phyloP scores from a whole-genome alignment of 2,797 vertebrate genomes.

The Enteromius argenteus region DNA sequence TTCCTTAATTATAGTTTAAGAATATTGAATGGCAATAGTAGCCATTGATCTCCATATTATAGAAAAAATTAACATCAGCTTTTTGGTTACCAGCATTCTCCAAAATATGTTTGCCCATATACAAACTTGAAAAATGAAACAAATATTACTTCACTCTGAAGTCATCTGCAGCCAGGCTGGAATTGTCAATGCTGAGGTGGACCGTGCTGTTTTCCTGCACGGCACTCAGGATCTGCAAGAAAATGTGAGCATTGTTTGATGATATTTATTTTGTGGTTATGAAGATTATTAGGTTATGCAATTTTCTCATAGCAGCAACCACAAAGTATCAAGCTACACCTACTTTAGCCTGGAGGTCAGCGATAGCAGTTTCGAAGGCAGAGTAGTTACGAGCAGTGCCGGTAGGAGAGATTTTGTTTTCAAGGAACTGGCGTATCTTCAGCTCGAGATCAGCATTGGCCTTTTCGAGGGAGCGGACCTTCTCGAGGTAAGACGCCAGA shows the following conservation, averaged over 20 bases:
- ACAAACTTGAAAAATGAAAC: not conserved
- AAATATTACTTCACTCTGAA: slow-evolving; percentile 78
- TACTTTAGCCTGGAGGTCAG: slow-evolving; percentile 84
- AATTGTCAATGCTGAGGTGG: slow-evolving; percentile 76
- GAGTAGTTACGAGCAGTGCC: slow-evolving; percentile 70
- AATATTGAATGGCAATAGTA: not conserved
- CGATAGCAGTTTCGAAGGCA: slow-evolving; percentile 72
- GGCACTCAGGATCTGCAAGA: slow-evolving; percentile 71
- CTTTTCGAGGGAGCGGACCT: slow-evolving; percentile 82
- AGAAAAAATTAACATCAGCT: too few relatives aligned
- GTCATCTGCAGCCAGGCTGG: slow-evolving; percentile 78
- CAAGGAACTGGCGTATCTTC: slow-evolving; percentile 84
- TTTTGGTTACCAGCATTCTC: too few relatives aligned
- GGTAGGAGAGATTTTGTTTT: slow-evolving; percentile 67
- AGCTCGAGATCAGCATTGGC: slow-evolving; percentile 85
- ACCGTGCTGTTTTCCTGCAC: slow-evolving; percentile 70
- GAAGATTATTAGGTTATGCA: not conserved
- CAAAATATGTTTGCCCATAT: not conserved
- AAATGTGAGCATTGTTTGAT: not conserved
- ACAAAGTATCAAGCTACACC: slow-evolving; percentile 14
- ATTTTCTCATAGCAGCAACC: not conserved
- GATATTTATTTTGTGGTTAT: not conserved
- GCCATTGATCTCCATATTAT: not conserved
- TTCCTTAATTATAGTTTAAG: not conserved
- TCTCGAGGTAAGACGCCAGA: slow-evolving; percentile 84